These are phyloP conservation scores for Mesochorus sp. DNA, from an alignment of 2,888 invertebrate species.

Conservation along the genomic window DNA sequence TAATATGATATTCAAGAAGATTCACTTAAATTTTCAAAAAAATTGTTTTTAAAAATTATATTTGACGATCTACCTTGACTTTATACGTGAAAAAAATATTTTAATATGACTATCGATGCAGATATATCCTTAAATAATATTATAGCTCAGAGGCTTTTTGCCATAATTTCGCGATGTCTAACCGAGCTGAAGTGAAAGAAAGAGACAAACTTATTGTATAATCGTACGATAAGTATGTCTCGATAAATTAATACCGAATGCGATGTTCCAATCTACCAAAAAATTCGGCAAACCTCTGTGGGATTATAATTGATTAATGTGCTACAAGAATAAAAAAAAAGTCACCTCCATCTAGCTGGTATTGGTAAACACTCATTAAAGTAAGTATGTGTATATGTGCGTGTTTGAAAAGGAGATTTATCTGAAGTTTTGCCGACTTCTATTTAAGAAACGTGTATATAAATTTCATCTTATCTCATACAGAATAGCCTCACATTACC, in stretches of 20 bases:
- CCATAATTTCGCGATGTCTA: too few species aligned
- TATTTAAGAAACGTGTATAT: not conserved
- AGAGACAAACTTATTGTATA: too few species aligned
- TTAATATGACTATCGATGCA: too few species aligned
- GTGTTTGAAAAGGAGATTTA: not conserved
- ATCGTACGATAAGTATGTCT: not conserved
- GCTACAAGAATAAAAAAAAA: not conserved
- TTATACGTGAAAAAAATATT: too few species aligned
- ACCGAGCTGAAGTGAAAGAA: too few species aligned
- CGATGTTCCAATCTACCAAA: not conserved
- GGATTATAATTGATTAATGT: conserved; percentile 49
- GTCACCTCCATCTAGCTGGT: not conserved
- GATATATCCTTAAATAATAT: too few species aligned
- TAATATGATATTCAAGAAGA: too few species aligned
- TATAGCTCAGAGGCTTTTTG: too few species aligned
- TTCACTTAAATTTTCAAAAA: too few species aligned
- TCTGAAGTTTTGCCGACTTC: conserved; percentile 14
- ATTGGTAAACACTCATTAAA: not conserved
- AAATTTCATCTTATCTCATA: conserved; percentile 14
- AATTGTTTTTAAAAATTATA: too few species aligned
- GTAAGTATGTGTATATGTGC: too few species aligned
- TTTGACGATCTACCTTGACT: too few species aligned
- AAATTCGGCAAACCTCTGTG: not conserved
- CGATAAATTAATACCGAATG: conserved; percentile 18
- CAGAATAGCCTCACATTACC: conserved; percentile 2